Conservation (phyloP, 1,140 invertebrate species). For the Holotrichia oblita region DNA sequence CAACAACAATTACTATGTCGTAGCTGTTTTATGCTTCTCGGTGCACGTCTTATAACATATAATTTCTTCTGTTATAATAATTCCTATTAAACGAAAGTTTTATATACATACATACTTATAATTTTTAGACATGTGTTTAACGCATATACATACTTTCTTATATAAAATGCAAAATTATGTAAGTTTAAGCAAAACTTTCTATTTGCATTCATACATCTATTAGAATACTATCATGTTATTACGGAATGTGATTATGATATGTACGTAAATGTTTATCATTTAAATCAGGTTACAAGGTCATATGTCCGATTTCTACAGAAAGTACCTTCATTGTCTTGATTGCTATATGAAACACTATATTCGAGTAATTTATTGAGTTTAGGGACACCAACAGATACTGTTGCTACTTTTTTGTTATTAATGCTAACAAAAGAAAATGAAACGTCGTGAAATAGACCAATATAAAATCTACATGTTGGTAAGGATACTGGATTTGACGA, state of each 20-base stretch:
- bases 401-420: too few relatives aligned
- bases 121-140: background rate
- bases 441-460: too few relatives aligned
- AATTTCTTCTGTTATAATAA: background rate
- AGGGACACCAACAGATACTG: too few relatives aligned
- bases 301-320: too few relatives aligned
- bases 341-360: too few relatives aligned
- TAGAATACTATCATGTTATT: background rate
- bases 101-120: background rate
- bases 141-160: too few relatives aligned
- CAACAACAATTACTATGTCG: background rate
- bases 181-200: conserved; percentile 19
- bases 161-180: conserved; percentile 15
- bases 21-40: conserved; percentile 11
- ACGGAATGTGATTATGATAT: too few relatives aligned
- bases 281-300: too few relatives aligned
- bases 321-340: too few relatives aligned
- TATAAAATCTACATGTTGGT: too few relatives aligned
- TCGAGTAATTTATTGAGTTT: background rate
- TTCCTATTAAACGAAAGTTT: background rate
- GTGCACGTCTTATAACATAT: background rate
- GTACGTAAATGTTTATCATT: background rate
- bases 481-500: too few relatives aligned
- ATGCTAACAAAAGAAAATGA: too few relatives aligned
- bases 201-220: background rate